These are phyloP conservation scores for Macrophya alboannulata DNA, from an alignment of 2,888 invertebrate genomes.

Conservation along the genomic window DNA sequence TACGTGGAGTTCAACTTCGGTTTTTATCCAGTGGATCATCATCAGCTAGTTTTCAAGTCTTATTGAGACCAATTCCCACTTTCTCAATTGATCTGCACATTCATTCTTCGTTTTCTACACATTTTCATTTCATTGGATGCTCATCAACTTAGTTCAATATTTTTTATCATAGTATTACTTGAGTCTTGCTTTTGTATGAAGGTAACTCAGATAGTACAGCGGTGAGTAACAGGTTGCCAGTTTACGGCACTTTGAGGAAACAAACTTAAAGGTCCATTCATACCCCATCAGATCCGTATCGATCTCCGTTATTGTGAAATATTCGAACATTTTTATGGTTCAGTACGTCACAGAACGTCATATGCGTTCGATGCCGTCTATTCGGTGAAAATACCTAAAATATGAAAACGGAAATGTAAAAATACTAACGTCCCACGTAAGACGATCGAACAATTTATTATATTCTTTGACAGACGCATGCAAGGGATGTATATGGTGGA, in stretches of 20 bases:
- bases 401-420: background rate
- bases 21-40: no score
- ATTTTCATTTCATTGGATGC: background rate
- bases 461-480: background rate
- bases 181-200: background rate
- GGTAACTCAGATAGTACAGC: background rate
- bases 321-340: background rate
- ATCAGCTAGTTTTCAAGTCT: no score
- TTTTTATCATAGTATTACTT: background rate
- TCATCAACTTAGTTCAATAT: background rate
- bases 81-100: background rate
- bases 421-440: background rate
- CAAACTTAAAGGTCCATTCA: background rate
- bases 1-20: no score
- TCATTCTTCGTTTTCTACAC: no score
- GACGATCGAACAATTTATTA: background rate
- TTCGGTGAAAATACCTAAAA: background rate
- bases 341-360: background rate
- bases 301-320: background rate
- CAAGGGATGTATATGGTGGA: background rate
- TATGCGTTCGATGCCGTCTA: no score
- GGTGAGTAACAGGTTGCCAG: background rate
- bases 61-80: background rate
- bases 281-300: background rate
- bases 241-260: background rate